A percentile compares a stretch with the other conserved stretches of the same genome.
Evolutionary conservation across 2,888 invertebrate species (phyloP).

Genomic region (Clusia tigrina): DNA sequence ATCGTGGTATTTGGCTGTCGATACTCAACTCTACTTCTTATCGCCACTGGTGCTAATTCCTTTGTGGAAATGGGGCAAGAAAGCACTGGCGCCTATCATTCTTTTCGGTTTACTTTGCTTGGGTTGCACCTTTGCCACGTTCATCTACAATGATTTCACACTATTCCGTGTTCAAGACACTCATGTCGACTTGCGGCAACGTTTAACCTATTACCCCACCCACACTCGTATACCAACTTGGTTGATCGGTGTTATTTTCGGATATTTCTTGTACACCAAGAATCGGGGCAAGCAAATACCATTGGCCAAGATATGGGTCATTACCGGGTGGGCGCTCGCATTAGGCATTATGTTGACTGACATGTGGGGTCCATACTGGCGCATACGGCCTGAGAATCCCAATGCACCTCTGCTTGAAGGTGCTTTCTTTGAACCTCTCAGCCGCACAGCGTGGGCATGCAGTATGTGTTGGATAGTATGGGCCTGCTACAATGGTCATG

Average conservation of each 20-base stretch:
- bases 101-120: constrained; percentile 54
- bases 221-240: constrained; percentile 63
- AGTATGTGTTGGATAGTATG: constrained; percentile 61
- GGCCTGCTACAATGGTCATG: constrained; percentile 62
- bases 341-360: constrained; percentile 53
- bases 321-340: constrained; percentile 57
- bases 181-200: constrained; percentile 56
- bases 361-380: constrained; percentile 60
- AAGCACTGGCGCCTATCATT: constrained; percentile 53
- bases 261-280: constrained; percentile 59
- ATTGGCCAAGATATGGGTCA: constrained; percentile 51
- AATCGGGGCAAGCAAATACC: constrained; percentile 56
- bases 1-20: constrained; percentile 70
- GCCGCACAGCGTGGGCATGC: constrained; percentile 58
- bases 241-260: constrained; percentile 62
- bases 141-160: constrained; percentile 56
- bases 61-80: constrained; percentile 64
- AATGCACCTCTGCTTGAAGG: constrained; percentile 53
- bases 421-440: constrained; percentile 60
- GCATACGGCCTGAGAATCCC: constrained; percentile 50
- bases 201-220: constrained; percentile 60
- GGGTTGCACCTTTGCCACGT: constrained; percentile 59
- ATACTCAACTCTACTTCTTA: constrained; percentile 69
- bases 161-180: constrained; percentile 59
- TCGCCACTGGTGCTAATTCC: constrained; percentile 68